A percentile compares a stretch with the other conserved stretches of the same genome.
phyloP scores from a whole-genome alignment of 2,888 invertebrate genomes.

The Idaea straminata region DNA sequence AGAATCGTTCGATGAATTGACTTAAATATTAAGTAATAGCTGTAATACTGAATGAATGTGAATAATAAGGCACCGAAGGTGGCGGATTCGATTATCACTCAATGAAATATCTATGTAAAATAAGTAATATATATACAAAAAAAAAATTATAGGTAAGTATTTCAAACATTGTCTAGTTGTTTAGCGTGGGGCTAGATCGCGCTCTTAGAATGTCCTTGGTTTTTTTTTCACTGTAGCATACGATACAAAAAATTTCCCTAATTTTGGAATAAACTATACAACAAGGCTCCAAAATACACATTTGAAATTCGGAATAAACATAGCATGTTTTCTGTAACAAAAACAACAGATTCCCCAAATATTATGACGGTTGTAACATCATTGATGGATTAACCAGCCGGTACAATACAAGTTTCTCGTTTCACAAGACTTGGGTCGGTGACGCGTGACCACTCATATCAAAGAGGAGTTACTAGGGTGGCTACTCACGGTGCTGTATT shows the following conservation, averaged over 20 bases:
- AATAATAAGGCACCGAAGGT: no score
- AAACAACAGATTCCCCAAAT: neutral
- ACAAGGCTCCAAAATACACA: neutral
- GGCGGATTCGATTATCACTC: no score
- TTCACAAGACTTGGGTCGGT: neutral
- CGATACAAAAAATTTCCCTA: no score
- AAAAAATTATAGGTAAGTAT: no score
- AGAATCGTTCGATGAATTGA: neutral
- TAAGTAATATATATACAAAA: no score
- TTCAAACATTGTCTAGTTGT: conserved; percentile 22
- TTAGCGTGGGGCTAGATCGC: conserved; percentile 20
- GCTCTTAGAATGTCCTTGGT: no score
- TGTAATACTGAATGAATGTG: neutral
- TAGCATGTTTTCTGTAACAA: neutral
- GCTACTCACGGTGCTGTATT: neutral
- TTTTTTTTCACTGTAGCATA: no score
- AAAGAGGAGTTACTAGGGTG: neutral
- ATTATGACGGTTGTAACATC: neutral
- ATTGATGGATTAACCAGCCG: conserved; percentile 1
- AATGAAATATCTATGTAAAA: no score
- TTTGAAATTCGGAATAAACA: neutral
- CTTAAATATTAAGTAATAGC: neutral
- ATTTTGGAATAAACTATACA: neutral
- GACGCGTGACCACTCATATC: neutral
- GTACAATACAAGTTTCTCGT: neutral